Evolutionary conservation across 2,113 vertebrate species (phyloP).

Genomic region (Seriola rivoliana): DNA sequence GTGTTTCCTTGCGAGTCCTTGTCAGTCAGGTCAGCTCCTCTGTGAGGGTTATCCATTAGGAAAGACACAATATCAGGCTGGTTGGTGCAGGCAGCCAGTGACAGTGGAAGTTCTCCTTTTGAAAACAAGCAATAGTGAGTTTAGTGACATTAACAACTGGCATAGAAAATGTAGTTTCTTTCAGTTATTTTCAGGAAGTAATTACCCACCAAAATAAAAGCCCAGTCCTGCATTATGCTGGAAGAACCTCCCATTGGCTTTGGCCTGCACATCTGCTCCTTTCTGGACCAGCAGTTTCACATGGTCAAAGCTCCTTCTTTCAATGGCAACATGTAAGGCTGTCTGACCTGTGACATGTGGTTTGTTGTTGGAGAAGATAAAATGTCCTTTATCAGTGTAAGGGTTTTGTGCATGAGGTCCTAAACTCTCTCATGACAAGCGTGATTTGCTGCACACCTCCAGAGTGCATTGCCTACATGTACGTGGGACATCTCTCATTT

Average conservation of each 20-base stretch:
- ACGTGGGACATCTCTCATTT: not conserved
- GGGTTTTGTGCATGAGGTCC: too few species aligned
- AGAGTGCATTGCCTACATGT: too few species aligned
- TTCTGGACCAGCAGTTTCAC: conserved; percentile 90
- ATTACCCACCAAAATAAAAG: conserved; percentile 91
- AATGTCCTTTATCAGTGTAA: too few species aligned
- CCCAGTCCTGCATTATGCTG: conserved; percentile 85
- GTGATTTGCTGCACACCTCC: too few species aligned
- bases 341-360: conserved; percentile 85
- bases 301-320: conserved; percentile 88
- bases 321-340: conserved; percentile 90
- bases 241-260: conserved; percentile 91
- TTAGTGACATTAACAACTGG: not conserved
- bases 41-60: conserved; percentile 89
- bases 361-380: not conserved
- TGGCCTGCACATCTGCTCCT: conserved; percentile 90
- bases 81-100: conserved; percentile 92
- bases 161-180: not conserved
- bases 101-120: conserved; percentile 91
- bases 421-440: too few species aligned
- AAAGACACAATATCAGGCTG: conserved; percentile 90
- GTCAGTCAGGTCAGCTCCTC: conserved; percentile 80
- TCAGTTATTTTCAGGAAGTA: not conserved
- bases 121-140: not conserved
- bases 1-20: conserved; percentile 90